Evolutionary conservation across 2,797 vertebrate species (phyloP).

Genomic region (Fundulus diaphanus): DNA sequence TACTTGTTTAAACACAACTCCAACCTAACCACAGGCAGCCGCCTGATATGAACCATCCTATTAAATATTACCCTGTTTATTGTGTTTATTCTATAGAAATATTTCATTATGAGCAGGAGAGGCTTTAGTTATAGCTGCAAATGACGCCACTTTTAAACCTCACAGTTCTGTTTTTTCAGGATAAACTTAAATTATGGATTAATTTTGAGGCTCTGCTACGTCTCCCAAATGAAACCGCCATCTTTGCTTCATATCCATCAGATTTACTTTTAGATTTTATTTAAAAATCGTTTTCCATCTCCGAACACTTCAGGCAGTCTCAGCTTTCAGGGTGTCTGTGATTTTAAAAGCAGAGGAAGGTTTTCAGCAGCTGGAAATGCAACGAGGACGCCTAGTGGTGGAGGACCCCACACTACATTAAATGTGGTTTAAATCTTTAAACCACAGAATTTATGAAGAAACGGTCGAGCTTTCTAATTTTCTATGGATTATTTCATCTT

Average conservation of each 20-base stretch:
- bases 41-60: too few relatives aligned
- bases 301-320: background rate
- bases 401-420: background rate
- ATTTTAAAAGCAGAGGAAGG: constrained; percentile 15
- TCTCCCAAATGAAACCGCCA: too few relatives aligned
- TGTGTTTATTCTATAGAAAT: background rate
- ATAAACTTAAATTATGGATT: background rate
- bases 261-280: background rate
- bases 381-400: constrained; percentile 78
- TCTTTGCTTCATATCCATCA: background rate
- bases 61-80: background rate
- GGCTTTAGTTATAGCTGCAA: background rate
- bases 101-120: background rate
- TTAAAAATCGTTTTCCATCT: background rate
- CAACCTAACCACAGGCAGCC: too few relatives aligned
- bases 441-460: too few relatives aligned
- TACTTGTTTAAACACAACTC: too few relatives aligned
- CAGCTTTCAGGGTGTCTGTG: background rate
- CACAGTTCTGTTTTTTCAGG: background rate
- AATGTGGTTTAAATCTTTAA: too few relatives aligned
- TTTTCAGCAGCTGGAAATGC: constrained; percentile 36
- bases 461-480: too few relatives aligned
- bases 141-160: background rate
- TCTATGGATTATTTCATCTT: too few relatives aligned
- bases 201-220: background rate